phyloP scores from a whole-genome alignment of 2,888 invertebrate genomes.

The Phortica magna region DNA sequence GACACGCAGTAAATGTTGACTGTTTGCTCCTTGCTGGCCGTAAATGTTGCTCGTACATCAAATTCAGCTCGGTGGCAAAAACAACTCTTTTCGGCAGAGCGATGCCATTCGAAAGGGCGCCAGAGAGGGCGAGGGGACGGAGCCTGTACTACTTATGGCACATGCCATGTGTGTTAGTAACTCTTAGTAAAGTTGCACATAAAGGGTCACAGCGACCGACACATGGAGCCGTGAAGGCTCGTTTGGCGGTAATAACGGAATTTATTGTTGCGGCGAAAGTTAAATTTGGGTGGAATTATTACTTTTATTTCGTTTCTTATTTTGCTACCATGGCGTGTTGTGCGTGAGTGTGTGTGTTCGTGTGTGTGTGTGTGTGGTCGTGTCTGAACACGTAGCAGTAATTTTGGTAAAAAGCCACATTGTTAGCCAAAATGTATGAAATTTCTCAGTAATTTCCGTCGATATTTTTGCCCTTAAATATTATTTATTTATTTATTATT shows the following conservation, averaged over 20 bases:
- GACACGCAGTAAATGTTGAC: neutral
- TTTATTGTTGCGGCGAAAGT: constrained; percentile 36
- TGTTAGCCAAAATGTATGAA: constrained; percentile 17
- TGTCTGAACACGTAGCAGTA: constrained; percentile 34
- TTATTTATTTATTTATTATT: neutral
- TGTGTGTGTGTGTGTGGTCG: constrained; percentile 15
- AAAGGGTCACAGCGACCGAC: neutral
- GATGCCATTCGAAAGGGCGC: neutral
- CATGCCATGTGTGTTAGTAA: neutral
- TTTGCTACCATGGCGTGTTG: neutral
- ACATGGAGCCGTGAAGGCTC: neutral
- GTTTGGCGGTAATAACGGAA: constrained; percentile 34
- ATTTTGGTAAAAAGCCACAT: constrained; percentile 35
- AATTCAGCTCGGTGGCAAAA: neutral
- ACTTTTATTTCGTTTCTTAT: constrained; percentile 23
- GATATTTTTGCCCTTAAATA: neutral
- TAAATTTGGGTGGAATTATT: constrained; percentile 33
- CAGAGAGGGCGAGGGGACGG: no score
- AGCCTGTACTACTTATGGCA: no score
- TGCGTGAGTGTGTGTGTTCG: neutral
- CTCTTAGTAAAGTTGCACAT: neutral
- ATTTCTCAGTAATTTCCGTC: constrained; percentile 16
- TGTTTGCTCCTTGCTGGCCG: neutral
- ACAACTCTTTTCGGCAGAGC: neutral
- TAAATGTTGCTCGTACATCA: neutral